phyloP scores from a whole-genome alignment of 1,140 invertebrate species.

The Scaptomyza hsui region DNA sequence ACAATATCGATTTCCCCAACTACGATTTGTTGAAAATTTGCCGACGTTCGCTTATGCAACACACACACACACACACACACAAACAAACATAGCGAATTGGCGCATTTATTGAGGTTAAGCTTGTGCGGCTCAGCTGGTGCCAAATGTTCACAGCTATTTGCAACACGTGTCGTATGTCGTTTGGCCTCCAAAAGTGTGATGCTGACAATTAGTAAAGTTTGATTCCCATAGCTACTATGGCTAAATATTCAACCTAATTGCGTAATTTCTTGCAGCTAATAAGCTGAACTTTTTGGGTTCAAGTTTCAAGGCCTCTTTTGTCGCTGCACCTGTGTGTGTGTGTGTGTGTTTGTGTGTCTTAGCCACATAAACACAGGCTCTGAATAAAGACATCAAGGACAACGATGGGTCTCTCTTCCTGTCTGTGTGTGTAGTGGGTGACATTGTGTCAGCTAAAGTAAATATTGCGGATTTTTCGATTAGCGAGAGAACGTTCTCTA shows the following conservation, averaged over 20 bases:
- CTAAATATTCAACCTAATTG: constrained; percentile 52
- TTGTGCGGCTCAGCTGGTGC: background rate
- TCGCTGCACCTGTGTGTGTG: constrained; percentile 30
- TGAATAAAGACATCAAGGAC: background rate
- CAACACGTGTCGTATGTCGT: constrained; percentile 27
- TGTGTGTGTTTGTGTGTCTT: constrained; percentile 6
- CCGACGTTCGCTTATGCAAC: background rate
- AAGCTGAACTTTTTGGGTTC: constrained; percentile 41
- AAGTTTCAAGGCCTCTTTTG: constrained; percentile 14
- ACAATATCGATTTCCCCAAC: constrained; percentile 7
- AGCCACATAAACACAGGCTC: background rate
- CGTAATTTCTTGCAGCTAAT: constrained; percentile 68
- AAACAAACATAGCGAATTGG: no score
- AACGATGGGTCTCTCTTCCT: no score
- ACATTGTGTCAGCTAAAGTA: constrained; percentile 17
- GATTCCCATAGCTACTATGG: constrained; percentile 10
- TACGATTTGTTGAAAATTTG: background rate
- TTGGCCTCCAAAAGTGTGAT: constrained; percentile 10
- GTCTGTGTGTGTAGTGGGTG: background rate
- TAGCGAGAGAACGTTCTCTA: constrained; percentile 21
- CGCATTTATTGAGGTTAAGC: constrained; percentile 4
- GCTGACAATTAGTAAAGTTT: constrained; percentile 59
- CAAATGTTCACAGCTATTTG: constrained; percentile 19
- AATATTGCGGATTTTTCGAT: constrained; percentile 50
- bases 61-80: no score